Conservation (phyloP, 1,140 invertebrate species). For the Brachionus manjavacas region DNA sequence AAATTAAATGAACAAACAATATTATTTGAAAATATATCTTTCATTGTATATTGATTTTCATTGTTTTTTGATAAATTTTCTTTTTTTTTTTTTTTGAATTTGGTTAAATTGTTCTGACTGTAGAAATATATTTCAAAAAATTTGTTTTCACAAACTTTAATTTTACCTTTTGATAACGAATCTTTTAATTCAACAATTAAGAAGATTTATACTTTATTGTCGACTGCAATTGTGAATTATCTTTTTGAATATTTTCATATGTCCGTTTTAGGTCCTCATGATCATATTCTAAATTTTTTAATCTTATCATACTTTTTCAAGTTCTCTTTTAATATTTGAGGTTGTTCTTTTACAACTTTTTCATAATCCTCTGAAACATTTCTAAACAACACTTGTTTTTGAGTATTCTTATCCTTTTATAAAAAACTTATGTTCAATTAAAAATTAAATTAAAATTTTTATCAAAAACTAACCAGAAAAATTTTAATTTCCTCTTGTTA, state of each 20-base stretch:
- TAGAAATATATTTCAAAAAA: background rate
- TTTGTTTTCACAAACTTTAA: no score
- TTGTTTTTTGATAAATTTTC: background rate
- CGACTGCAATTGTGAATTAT: background rate
- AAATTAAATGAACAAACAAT: no score
- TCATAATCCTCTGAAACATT: no score
- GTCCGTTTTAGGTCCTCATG: background rate
- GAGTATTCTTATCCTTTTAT: no score
- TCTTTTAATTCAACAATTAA: background rate
- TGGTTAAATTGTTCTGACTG: background rate
- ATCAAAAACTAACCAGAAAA: no score
- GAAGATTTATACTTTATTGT: background rate
- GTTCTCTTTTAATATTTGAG: no score
- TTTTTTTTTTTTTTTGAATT: background rate
- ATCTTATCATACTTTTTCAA: background rate
- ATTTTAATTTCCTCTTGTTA: no score
- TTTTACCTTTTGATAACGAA: no score
- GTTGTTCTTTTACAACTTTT: no score
- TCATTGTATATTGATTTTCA: background rate
- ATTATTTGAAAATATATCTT: background rate
- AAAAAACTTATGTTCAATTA: no score
- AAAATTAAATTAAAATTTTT: no score
- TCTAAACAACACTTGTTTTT: no score
- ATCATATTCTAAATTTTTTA: background rate
- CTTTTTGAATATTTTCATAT: background rate